Conservation (phyloP, 2,797 vertebrate species). For the Anguilla obscura region DNA sequence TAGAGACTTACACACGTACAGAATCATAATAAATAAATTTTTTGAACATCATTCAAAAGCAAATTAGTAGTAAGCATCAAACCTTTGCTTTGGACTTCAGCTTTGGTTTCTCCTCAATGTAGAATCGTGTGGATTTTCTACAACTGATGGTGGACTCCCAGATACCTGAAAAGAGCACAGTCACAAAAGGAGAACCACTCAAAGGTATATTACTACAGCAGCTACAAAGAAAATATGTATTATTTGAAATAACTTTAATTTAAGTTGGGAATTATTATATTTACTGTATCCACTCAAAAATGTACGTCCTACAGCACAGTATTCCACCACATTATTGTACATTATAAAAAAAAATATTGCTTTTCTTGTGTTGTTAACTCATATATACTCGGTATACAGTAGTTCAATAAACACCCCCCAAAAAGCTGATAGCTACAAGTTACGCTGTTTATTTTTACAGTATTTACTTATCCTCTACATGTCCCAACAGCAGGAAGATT, state of each 20-base stretch:
- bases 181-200: constrained; percentile 35
- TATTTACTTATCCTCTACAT: neutral
- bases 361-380: neutral
- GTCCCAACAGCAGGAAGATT: neutral
- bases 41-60: neutral
- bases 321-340: neutral
- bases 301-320: neutral
- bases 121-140: constrained; percentile 77
- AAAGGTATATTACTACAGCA: constrained; percentile 47
- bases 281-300: neutral
- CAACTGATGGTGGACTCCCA: constrained; percentile 82
- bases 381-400: neutral
- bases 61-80: neutral
- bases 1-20: neutral
- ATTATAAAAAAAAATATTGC: neutral
- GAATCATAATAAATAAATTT: neutral
- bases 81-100: neutral
- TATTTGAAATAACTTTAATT: neutral
- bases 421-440: neutral
- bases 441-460: neutral
- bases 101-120: neutral
- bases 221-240: neutral
- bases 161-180: constrained; percentile 43
- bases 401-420: neutral
- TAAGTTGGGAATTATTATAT: neutral